phyloP scores from a whole-genome alignment of 2,888 invertebrate species.

The Idaea biselata region DNA sequence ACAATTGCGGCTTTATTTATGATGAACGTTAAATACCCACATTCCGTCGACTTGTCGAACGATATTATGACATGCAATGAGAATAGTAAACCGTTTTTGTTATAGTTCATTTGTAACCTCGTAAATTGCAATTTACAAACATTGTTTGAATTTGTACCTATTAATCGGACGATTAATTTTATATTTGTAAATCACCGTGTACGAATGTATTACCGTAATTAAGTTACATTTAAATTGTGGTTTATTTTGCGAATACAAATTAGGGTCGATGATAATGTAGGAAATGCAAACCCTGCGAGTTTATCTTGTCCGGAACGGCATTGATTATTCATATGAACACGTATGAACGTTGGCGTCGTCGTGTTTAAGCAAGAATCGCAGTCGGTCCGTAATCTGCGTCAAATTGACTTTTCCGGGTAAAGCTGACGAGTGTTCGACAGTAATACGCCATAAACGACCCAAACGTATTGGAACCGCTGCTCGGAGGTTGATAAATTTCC shows the following conservation, averaged over 20 bases:
- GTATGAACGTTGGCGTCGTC: conserved; percentile 44
- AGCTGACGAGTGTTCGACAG: conserved; percentile 72
- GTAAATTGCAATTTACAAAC: conserved; percentile 24
- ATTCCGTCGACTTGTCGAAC: conserved; percentile 48
- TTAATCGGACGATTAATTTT: neutral
- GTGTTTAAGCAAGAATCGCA: conserved; percentile 61
- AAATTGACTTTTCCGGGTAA: conserved; percentile 75
- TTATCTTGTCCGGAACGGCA: conserved; percentile 13
- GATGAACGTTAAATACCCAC: conserved; percentile 37
- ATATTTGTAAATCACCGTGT: neutral
- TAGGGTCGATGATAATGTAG: neutral
- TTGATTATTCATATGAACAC: conserved; percentile 57
- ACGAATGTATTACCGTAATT: neutral
- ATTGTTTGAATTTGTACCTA: conserved; percentile 9
- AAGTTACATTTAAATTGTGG: neutral
- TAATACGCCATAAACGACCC: conserved; percentile 76
- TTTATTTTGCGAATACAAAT: neutral
- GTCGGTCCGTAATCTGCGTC: conserved; percentile 69
- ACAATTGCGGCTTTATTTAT: conserved; percentile 40
- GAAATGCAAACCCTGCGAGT: neutral
- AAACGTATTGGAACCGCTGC: conserved; percentile 70
- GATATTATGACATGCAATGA: conserved; percentile 48
- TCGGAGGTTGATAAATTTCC: conserved; percentile 73
- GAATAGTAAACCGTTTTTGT: conserved; percentile 42
- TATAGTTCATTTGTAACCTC: conserved; percentile 35